Evolutionary conservation across 2,888 invertebrate species (phyloP), one percentile per base, ranked within the genome.

Genomic region (Synanthedon vespiformis): DNA sequence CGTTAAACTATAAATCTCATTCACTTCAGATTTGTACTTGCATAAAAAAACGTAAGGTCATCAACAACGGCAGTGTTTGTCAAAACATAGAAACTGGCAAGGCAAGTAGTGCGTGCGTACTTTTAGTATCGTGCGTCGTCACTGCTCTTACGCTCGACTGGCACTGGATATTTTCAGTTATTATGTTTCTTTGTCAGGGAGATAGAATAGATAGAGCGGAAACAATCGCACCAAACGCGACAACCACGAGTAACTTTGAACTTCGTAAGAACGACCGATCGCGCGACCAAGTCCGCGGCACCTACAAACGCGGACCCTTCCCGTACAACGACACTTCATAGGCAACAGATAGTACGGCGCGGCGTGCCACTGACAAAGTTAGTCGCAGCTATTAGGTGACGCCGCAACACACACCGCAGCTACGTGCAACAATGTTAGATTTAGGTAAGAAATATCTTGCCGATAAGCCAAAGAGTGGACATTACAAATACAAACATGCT

Each of bases 1-100:
- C 77, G 83, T 85, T 81, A 85, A 80, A 80, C 80, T 85, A 80
- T 77, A 77, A 80, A 84, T 83, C 77, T 85, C 85, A 84, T 83
- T 86, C 83, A 82, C 78, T 77, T 85, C 75, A 81, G 83, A 85
- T 86, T 87, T 87, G 86, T 87, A 87, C 86, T 87, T 80, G 84
- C 85, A 83, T 73, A 79, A 81, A 80, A 79, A 81, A 80, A 79
- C 65, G 80, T 79, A 77, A 77, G 77, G 74, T 79, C 75, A 72
- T 73, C 71, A 80, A 75, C 72, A 77, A 75, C 77, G 83, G 81
- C 82, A 79, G 78, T 83, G 79, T 78, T 68, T 75, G 71, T 74
- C 73, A 81, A 79, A 84, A 84, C 85, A 86, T 86, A 86, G 85
- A 86, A 77, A 84, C 85, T 79, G 86, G 86, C 86, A 85, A 84